Conservation (phyloP, 1,140 invertebrate genomes). For the Pseudomyrmex gracilis region DNA sequence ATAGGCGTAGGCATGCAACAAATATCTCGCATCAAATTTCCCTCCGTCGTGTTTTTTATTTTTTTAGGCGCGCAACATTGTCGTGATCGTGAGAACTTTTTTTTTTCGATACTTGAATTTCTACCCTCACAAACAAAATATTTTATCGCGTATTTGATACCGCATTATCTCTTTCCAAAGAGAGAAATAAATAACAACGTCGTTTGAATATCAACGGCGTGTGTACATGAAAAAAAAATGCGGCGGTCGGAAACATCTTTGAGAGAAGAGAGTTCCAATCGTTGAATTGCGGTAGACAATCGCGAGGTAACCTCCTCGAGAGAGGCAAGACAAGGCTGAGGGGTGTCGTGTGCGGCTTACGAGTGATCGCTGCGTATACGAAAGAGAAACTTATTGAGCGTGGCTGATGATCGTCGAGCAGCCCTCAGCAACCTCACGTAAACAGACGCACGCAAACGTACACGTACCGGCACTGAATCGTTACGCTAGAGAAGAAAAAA, state of each 20-base stretch:
- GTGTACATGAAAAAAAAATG: not conserved
- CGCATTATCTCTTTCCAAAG: too few species aligned
- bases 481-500: too few species aligned
- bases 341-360: conserved; percentile 36
- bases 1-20: conserved; percentile 5
- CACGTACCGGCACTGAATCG: not conserved
- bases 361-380: conserved; percentile 33
- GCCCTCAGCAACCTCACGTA: conserved; percentile 17
- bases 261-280: conserved; percentile 33
- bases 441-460: not conserved
- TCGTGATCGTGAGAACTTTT: too few species aligned
- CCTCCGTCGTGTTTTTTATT: conserved; percentile 53
- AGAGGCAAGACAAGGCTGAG: not conserved
- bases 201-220: too few species aligned
- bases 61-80: not conserved
- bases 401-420: conserved; percentile 58
- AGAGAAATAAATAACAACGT: too few species aligned
- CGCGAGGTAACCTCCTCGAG: conserved; percentile 56
- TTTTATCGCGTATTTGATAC: too few species aligned
- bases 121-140: too few species aligned
- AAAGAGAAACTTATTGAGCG: conserved; percentile 68
- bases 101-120: too few species aligned
- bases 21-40: conserved; percentile 64
- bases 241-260: not conserved
- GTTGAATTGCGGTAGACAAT: conserved; percentile 33